Conservation (phyloP, 2,888 invertebrate species). For the Muscina levida region DNA sequence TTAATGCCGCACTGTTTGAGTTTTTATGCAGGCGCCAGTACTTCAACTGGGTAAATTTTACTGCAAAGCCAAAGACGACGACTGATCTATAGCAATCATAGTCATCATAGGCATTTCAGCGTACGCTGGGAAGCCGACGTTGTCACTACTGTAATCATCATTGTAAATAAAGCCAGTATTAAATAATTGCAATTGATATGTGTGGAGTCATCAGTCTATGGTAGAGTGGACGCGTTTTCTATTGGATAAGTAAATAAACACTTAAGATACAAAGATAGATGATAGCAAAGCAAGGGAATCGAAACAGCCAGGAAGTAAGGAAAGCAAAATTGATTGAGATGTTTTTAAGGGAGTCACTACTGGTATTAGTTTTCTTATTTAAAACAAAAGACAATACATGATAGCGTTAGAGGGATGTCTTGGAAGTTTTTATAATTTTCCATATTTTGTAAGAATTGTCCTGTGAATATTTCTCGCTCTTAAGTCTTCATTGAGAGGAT, state of each 20-base stretch:
- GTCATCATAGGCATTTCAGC: not conserved
- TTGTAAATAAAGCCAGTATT: slow-evolving; percentile 20
- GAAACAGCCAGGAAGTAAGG: no score
- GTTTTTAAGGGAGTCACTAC: no score
- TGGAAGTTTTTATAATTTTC: no score
- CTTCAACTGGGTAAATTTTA: slow-evolving; percentile 29
- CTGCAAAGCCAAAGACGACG: slow-evolving; percentile 9
- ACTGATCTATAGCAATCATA: slow-evolving; percentile 12
- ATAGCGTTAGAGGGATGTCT: no score
- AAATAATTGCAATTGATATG: slow-evolving; percentile 36
- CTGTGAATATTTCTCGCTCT: no score
- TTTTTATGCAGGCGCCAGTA: slow-evolving; percentile 58
- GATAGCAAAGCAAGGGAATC: not conserved
- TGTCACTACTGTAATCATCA: slow-evolving; percentile 12
- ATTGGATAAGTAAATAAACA: slow-evolving; percentile 26
- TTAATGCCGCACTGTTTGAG: not conserved
- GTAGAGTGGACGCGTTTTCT: not conserved
- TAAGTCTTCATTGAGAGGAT: no score
- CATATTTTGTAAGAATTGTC: no score
- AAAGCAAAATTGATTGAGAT: no score
- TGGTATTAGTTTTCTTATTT: no score
- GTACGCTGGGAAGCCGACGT: no score
- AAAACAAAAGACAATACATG: no score
- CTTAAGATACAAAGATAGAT: slow-evolving; percentile 9
- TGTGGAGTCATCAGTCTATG: slow-evolving; percentile 18